Percentiles rank a stretch among this genome's conserved stretches.
phyloP scores from a whole-genome alignment of 2,113 vertebrate genomes.

The Spilogale gracilis region DNA sequence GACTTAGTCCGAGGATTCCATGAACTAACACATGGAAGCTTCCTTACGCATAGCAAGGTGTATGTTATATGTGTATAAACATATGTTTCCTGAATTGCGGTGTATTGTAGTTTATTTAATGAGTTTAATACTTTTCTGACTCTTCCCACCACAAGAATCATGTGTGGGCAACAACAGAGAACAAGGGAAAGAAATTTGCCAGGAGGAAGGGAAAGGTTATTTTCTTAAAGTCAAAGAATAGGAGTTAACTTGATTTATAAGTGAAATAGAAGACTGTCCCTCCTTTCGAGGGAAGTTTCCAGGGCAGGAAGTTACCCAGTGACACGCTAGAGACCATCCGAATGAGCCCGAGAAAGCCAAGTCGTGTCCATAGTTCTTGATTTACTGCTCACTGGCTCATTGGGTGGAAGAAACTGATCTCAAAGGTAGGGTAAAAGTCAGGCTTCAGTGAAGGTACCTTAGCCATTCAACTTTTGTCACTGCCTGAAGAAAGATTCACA shows the following conservation, averaged over 20 bases:
- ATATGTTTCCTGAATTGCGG: neutral
- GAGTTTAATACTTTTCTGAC: neutral
- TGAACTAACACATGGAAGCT: neutral
- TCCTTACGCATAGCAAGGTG: neutral
- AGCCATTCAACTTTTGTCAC: neutral
- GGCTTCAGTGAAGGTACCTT: neutral
- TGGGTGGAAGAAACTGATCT: neutral
- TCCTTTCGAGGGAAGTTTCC: slow-evolving; percentile 22
- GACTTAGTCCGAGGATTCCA: neutral
- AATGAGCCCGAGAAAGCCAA: slow-evolving; percentile 26
- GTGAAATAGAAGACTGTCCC: slow-evolving; percentile 48
- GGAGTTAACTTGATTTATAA: slow-evolving; percentile 67
- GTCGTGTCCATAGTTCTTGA: neutral
- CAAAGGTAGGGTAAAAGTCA: neutral
- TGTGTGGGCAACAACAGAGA: neutral
- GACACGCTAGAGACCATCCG: neutral
- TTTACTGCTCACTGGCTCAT: neutral
- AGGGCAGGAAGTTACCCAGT: slow-evolving; percentile 5
- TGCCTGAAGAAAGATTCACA: neutral
- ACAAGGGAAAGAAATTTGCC: neutral
- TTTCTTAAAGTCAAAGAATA: slow-evolving; percentile 67
- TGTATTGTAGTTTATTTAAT: neutral
- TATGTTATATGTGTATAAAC: neutral
- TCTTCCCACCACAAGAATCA: neutral
- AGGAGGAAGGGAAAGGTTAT: neutral